phyloP scores from a whole-genome alignment of 1,140 invertebrate species.

The Bombyx mandarina region DNA sequence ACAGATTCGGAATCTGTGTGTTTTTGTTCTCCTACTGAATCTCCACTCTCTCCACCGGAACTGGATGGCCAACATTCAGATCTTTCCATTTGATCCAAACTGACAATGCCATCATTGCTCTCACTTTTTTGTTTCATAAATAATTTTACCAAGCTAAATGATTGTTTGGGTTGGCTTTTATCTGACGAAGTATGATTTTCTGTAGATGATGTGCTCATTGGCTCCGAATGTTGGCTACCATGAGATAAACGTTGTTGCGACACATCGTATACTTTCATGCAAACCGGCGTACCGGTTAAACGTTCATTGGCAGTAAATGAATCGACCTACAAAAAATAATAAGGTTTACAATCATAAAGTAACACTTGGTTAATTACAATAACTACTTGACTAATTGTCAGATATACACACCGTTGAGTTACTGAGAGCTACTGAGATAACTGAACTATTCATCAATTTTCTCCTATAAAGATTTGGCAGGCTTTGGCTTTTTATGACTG shows the following conservation, averaged over 20 bases:
- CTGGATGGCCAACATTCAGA: constrained; percentile 75
- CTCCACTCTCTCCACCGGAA: constrained; percentile 64
- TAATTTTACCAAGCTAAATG: constrained; percentile 88
- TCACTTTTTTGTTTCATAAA: constrained; percentile 92
- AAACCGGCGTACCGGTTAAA: constrained; percentile 61
- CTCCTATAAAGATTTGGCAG: constrained; percentile 77
- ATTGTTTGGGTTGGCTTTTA: constrained; percentile 70
- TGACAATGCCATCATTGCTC: constrained; percentile 78
- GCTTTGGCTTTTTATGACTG: constrained; percentile 79
- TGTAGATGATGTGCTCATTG: constrained; percentile 68
- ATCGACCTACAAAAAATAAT: constrained; percentile 62
- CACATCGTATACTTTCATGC: constrained; percentile 78
- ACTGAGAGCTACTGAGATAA: constrained; percentile 67
- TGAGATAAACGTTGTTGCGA: constrained; percentile 68
- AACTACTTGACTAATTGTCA: constrained; percentile 8
- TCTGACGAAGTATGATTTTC: constrained; percentile 69
- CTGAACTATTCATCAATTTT: constrained; percentile 61
- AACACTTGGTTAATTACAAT: constrained; percentile 7
- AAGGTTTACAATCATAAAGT: constrained; percentile 7
- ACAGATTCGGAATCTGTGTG: constrained; percentile 34
- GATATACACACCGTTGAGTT: constrained; percentile 72
- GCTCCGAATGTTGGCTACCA: constrained; percentile 72
- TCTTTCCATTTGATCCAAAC: constrained; percentile 75
- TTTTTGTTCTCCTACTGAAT: constrained; percentile 56
- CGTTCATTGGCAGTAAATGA: constrained; percentile 68